Evolutionary conservation across 2,113 vertebrate genomes (phyloP), one percentile per base, ranked within the genome.

Genomic region (Mixornis gularis): DNA sequence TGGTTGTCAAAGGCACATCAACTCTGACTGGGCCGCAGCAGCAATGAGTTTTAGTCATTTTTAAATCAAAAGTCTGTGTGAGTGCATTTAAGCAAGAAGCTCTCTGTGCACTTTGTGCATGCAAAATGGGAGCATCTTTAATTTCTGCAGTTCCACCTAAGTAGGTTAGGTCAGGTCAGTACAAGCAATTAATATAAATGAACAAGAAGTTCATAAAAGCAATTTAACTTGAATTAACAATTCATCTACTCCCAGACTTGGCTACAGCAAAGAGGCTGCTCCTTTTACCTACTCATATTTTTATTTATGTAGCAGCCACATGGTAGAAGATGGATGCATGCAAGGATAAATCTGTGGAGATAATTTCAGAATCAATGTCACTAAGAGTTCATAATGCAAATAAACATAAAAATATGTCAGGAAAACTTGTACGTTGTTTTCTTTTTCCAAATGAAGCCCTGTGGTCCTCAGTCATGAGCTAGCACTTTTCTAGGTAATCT

Each of bases 141-240:
- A 93, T 92, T 92, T 89, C 71, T 87, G 71, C 81, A 79, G 81
- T 87, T 95, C 85, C 85, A 73, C 55, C 81, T 78, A 94, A 77
- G 87, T 36, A 91, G 79, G 92, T 87, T 89, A 73, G 68, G 85
- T 83, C 76, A 91, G 94, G 88, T 92, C 92, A 91, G 70, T 34
- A 93, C 79, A 93, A 92, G 87, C 81, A 96, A 94, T 92, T 94
- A 92, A 95, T 89, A 95, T 59, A 95, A 94, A 90, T 87, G 94
- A 95, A 93, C 84, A 90, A 87, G 87, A 93, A 95, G 91, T 91
- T 89, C 87, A 94, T 91, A 91, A 96, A 94, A 92, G 78, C 74
- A 94, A 95, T 92, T 95, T 94, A 81, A 87, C 68, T 90, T 91
- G 74, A 89, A 92, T 94, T 95, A 94, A 90, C 90, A 92, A 78